phyloP scores from a whole-genome alignment of 1,140 invertebrate genomes.

The Uloborus diversus region DNA sequence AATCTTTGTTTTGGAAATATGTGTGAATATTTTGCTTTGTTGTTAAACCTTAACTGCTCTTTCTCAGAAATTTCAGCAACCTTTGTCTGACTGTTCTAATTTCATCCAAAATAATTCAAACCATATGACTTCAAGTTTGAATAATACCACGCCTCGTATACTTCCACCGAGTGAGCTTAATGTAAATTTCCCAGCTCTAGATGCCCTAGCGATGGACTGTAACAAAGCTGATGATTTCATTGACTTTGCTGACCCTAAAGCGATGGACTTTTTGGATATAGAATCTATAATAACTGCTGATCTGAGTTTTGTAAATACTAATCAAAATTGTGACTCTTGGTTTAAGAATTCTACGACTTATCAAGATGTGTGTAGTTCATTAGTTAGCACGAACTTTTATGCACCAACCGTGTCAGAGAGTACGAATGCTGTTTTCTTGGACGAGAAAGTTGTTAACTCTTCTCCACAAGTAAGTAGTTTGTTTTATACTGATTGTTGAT shows the following conservation, averaged over 20 bases:
- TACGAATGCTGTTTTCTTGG: too few species aligned
- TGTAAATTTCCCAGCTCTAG: slow-evolving; percentile 22
- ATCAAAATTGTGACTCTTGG: slow-evolving; percentile 11
- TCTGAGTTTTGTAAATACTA: slow-evolving; percentile 19
- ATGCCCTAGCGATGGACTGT: slow-evolving; percentile 11
- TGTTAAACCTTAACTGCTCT: not conserved
- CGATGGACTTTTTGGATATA: slow-evolving; percentile 14
- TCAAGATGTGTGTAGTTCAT: slow-evolving; percentile 5
- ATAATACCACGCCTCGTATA: not conserved
- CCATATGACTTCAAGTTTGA: slow-evolving; percentile 1
- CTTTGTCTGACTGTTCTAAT: slow-evolving; percentile 42
- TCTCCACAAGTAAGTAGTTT: not conserved
- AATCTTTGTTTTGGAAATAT: not conserved
- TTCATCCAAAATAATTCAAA: not conserved
- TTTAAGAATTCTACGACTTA: slow-evolving; percentile 6
- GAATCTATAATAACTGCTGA: slow-evolving; percentile 38
- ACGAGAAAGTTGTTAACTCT: too few species aligned
- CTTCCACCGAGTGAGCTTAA: not conserved
- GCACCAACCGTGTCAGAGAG: too few species aligned
- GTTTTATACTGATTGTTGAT: too few species aligned
- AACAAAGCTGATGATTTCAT: slow-evolving; percentile 19
- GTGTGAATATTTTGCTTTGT: not conserved
- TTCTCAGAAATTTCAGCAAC: slow-evolving; percentile 17
- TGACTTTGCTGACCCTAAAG: slow-evolving; percentile 3
- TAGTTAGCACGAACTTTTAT: not conserved